phyloP scores from a whole-genome alignment of 1,140 invertebrate species.

The Drosophila sp. region DNA sequence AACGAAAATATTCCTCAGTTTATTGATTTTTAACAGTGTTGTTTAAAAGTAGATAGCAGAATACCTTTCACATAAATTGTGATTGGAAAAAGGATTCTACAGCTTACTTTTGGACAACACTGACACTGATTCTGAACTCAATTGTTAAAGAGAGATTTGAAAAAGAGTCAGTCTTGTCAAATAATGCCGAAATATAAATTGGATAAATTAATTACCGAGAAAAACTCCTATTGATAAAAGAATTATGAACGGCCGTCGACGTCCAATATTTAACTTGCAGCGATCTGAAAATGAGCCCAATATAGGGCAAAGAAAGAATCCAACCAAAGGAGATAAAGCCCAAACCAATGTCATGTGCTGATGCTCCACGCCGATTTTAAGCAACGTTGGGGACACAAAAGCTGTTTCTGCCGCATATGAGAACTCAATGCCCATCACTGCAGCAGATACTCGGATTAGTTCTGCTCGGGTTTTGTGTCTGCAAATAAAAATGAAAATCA shows the following conservation, averaged over 20 bases:
- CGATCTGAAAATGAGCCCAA: constrained; percentile 96
- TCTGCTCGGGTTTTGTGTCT: constrained; percentile 93
- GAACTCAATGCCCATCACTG: constrained; percentile 98
- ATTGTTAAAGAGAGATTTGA: no score
- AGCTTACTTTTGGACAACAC: no score
- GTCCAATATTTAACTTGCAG: constrained; percentile 91
- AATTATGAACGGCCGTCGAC: constrained; percentile 96
- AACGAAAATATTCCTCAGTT: no score
- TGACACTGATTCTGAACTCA: no score
- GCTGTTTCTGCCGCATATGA: constrained; percentile 98
- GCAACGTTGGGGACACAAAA: constrained; percentile 96
- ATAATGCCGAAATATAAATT: no score
- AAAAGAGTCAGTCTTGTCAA: no score
- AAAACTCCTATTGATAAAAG: constrained; percentile 95
- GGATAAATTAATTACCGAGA: constrained; percentile 87
- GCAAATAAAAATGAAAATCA: constrained; percentile 26
- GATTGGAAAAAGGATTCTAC: no score
- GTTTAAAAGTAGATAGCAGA: no score
- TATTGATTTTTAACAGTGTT: no score
- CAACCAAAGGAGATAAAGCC: constrained; percentile 95
- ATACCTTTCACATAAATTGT: no score
- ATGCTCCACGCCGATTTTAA: constrained; percentile 96
- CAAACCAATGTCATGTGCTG: constrained; percentile 97
- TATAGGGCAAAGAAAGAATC: constrained; percentile 96
- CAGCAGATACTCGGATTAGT: constrained; percentile 94